Conservation (phyloP, 2,888 invertebrate genomes). For the Criorhina ranunculi region DNA sequence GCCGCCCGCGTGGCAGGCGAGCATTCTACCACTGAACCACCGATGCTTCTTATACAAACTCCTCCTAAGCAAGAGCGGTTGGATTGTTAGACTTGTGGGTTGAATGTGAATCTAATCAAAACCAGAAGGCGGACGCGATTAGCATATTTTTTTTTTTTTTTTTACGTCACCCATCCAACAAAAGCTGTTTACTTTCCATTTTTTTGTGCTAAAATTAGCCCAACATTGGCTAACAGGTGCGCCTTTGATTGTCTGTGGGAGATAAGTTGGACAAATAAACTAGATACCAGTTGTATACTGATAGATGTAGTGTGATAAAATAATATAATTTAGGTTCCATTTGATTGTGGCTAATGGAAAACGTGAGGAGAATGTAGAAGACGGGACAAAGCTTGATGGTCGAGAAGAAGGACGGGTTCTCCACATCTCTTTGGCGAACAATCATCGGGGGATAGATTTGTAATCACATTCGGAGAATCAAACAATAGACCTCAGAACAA, state of each 20-base stretch:
- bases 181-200: slow-evolving; percentile 24
- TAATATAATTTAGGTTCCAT: neutral
- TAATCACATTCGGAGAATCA: no score
- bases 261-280: neutral
- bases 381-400: no score
- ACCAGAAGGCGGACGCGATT: neutral
- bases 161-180: neutral
- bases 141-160: neutral
- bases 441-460: no score
- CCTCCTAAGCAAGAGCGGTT: slow-evolving; percentile 6
- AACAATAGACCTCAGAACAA: no score
- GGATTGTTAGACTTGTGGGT: neutral
- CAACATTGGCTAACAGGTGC: neutral
- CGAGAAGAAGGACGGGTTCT: no score
- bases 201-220: slow-evolving; percentile 16
- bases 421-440: no score
- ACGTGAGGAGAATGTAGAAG: no score
- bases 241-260: slow-evolving; percentile 13
- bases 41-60: slow-evolving; percentile 42
- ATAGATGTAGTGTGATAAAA: neutral
- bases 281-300: neutral
- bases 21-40: slow-evolving; percentile 75
- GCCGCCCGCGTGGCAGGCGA: slow-evolving; percentile 74
- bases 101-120: slow-evolving; percentile 1
- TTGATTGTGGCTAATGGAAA: neutral